Conservation (phyloP, 1,140 invertebrate genomes). For the Plutomurus gul region DNA sequence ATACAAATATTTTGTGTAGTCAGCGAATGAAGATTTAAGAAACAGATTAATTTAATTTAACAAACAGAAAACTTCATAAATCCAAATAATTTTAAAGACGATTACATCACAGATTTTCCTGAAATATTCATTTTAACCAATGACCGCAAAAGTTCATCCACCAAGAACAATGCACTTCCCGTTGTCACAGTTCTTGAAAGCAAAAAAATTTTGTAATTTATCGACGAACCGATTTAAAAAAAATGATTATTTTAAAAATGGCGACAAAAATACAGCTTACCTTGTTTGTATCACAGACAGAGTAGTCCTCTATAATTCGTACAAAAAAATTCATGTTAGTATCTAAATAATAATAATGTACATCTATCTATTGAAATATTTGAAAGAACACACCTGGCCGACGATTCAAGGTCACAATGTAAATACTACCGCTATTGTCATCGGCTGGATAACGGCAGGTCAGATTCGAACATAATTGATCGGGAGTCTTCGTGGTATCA, state of each 20-base stretch:
- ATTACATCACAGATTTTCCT: too few relatives aligned
- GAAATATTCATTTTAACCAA: too few relatives aligned
- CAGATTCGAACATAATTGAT: neutral
- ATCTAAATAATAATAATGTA: too few relatives aligned
- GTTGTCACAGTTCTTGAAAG: neutral
- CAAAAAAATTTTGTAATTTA: neutral
- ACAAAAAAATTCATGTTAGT: too few relatives aligned
- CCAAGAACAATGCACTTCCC: too few relatives aligned
- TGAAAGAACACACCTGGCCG: neutral
- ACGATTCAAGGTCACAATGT: neutral
- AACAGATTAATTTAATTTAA: too few relatives aligned
- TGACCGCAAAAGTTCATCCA: too few relatives aligned
- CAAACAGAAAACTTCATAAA: too few relatives aligned
- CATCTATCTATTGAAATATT: neutral
- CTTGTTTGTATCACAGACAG: neutral
- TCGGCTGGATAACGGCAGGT: neutral
- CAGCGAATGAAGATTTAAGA: too few relatives aligned
- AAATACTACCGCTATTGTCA: neutral
- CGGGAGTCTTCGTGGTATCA: neutral
- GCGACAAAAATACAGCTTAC: neutral
- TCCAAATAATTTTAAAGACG: too few relatives aligned
- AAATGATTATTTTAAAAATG: neutral
- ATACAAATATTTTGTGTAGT: too few relatives aligned
- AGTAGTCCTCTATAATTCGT: neutral
- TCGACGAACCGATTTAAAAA: neutral